Percentiles rank a stretch among this genome's conserved stretches.
These are phyloP conservation scores for Aptenodytes patagonicus DNA, from an alignment of 2,113 vertebrate genomes.

Conservation along the genomic window DNA sequence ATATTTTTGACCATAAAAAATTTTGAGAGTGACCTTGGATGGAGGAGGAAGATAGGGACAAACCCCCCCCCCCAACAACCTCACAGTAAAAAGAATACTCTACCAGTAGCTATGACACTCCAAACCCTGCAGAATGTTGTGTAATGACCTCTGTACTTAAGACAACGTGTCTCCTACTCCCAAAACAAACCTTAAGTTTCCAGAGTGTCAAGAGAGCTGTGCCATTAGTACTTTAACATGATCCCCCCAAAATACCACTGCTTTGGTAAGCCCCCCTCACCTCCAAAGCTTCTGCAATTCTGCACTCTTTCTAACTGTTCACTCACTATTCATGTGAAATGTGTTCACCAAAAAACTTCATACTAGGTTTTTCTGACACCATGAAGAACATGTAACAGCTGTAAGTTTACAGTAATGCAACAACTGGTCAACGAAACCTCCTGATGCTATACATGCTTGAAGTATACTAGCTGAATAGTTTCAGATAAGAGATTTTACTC, in stretches of 20 bases:
- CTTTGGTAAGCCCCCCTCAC: not conserved
- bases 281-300: not conserved
- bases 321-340: not conserved
- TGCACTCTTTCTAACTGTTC: not conserved
- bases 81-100: not conserved
- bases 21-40: not conserved
- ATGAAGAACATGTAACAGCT: not conserved
- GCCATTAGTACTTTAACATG: not conserved
- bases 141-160: not conserved
- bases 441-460: not conserved
- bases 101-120: not conserved
- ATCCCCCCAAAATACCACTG: not conserved
- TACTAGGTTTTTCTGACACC: not conserved
- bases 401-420: not conserved
- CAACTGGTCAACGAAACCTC: not conserved
- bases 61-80: not conserved
- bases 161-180: not conserved
- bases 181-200: not conserved
- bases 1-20: not conserved
- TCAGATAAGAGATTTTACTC: not conserved
- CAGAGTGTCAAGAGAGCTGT: not conserved
- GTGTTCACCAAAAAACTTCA: not conserved
- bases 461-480: not conserved
- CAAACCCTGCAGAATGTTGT: not conserved
- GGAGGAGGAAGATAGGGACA: not conserved